Percentiles rank a stretch among this genome's conserved stretches.
Conservation (phyloP, 1,140 invertebrate genomes). For the Microvelia longipes region DNA sequence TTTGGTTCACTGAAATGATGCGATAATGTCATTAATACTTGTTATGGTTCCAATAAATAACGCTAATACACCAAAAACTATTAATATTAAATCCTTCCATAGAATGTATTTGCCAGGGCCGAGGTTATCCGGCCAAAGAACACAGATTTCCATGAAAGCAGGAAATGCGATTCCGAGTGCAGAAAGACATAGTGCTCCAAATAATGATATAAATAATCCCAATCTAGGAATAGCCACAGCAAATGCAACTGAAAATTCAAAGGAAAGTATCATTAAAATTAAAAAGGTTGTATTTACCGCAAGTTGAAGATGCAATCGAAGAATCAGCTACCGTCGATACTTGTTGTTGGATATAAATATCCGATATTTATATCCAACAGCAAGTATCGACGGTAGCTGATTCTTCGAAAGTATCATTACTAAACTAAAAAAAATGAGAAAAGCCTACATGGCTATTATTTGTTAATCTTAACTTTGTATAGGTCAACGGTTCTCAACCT, state of each 20-base stretch:
- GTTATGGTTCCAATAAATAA: conserved; percentile 53
- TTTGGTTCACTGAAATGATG: conserved; percentile 12
- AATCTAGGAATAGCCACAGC: conserved; percentile 58
- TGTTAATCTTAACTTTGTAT: too few species aligned
- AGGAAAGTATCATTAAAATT: too few species aligned
- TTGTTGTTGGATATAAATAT: too few species aligned
- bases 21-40: conserved; percentile 44
- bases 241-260: conserved; percentile 43
- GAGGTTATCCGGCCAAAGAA: conserved; percentile 36
- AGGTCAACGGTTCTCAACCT: too few species aligned
- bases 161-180: conserved; percentile 69
- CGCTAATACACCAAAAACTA: conserved; percentile 48
- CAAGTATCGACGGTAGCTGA: too few species aligned
- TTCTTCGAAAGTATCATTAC: too few species aligned
- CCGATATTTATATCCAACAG: too few species aligned
- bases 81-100: conserved; percentile 51
- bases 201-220: conserved; percentile 67
- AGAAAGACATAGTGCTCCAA: conserved; percentile 68
- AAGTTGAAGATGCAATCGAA: too few species aligned
- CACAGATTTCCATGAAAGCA: conserved; percentile 58
- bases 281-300: too few species aligned
- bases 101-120: conserved; percentile 30
- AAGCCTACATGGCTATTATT: too few species aligned
- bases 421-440: too few species aligned
- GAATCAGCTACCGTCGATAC: too few species aligned